Conservation (phyloP, 2,797 vertebrate genomes). For the Bradypodion pumilum region DNA sequence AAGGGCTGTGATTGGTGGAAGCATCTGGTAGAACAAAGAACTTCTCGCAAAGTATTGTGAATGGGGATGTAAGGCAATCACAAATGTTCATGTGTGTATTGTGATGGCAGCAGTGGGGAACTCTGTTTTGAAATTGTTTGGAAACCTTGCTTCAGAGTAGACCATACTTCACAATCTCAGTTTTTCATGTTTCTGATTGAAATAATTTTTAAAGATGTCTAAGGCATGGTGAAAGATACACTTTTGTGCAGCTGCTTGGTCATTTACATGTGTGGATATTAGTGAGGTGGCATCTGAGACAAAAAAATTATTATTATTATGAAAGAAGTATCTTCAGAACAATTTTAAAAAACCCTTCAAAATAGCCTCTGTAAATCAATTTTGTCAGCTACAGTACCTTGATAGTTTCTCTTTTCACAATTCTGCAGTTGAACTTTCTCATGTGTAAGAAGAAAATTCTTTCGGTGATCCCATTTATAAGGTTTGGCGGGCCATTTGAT, state of each 20-base stretch:
- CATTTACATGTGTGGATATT: background rate
- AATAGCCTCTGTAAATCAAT: background rate
- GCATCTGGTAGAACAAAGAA: background rate
- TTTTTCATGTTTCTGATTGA: background rate
- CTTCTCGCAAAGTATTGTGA: background rate
- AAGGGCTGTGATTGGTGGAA: background rate
- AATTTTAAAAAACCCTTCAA: background rate
- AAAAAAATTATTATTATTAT: background rate
- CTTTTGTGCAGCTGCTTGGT: background rate
- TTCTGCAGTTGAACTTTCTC: background rate
- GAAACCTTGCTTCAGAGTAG: background rate
- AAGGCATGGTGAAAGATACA: background rate
- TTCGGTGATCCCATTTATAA: constrained; percentile 8
- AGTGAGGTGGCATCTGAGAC: background rate
- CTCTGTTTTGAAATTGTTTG: background rate
- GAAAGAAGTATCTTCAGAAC: background rate
- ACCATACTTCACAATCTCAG: background rate
- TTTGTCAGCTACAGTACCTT: background rate
- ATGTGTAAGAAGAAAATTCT: constrained; percentile 3
- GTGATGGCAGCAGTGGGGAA: no score
- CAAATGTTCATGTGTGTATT: background rate
- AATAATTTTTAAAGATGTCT: background rate
- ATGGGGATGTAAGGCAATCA: background rate
- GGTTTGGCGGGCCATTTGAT: background rate
- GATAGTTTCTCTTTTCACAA: constrained; percentile 23